Base-by-base conservation (phyloP, 2,797 vertebrate genomes). In the Premnoplex brunnescens region DNA sequence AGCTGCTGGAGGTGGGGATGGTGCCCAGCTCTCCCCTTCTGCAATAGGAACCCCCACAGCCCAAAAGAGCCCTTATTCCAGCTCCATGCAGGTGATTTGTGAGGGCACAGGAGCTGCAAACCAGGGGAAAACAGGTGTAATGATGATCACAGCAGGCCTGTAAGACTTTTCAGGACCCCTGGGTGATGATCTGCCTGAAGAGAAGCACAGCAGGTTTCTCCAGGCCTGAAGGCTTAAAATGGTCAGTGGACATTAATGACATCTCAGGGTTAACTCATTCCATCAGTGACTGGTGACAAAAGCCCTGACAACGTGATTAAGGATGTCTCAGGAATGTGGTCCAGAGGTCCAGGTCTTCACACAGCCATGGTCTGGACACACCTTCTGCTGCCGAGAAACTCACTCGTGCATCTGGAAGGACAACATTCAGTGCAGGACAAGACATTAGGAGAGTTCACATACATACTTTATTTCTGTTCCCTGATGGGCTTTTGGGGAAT, bases 351-450 rank as follows among this genome's bases (percentile, higher is more conserved):
- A 41, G 39, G 30, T 48, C 37, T 51, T 55, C 7, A 1, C 56
- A 28, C 8, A 5, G 23, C 16, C 52, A 60, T 55, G 66, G 6
- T n/a, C 36, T 39, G 52, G 9, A 16, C 20, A 10, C n/a, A 7
- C 49, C 43, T 43, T 39, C 56, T 86, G 52, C 85, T 84, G 43
- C 62, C 75, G 41, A 10, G 28, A 2, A 69, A 80, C 27, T 55
- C 49, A 36, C 18, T 46, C 14, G 12, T 27, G 49, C 62, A 9
- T 27, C 49, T 51, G 49, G 28, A 51, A 51, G 17, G 48, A 49
- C 26, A 17, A 51, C 0, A 2, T 11, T 69, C 39, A 63, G 36
- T 11, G 58, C 2, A 5, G 26, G 15, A 36, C 0, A 1, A 46
- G 26, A 13, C 21, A 4, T 30, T 5, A 9, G 58, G 56, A 9